Percentiles rank a stretch among this genome's conserved stretches.
phyloP scores from a whole-genome alignment of 2,888 invertebrate species.

The Oligia strigilis region DNA sequence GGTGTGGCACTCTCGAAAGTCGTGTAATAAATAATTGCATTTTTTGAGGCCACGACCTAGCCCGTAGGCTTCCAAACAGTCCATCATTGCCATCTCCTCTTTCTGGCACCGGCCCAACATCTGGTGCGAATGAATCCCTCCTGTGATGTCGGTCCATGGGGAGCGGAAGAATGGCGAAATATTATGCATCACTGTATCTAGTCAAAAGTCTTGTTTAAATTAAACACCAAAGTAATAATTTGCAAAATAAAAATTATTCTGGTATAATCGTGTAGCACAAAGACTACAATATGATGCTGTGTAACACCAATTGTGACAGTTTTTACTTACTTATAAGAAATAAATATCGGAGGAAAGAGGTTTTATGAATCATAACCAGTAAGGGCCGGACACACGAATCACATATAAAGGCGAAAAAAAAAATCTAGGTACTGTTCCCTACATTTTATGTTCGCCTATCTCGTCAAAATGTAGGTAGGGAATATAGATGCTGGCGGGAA shows the following conservation, averaged over 20 bases:
- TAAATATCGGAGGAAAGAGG: not conserved
- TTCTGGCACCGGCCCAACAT: conserved; percentile 91
- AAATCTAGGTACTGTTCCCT: too few relatives aligned
- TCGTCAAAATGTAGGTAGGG: too few relatives aligned
- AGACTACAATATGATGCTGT: too few relatives aligned
- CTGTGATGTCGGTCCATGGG: conserved; percentile 93
- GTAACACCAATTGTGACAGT: not conserved
- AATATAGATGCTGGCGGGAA: too few relatives aligned
- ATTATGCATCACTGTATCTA: conserved; percentile 61
- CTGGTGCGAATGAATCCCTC: conserved; percentile 91
- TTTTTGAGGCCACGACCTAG: conserved; percentile 89
- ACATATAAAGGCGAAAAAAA: not conserved
- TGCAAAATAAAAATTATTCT: not conserved
- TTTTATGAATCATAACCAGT: not conserved
- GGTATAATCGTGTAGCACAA: too few relatives aligned
- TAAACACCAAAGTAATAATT: not conserved
- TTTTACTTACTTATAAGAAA: not conserved
- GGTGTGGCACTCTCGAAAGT: conserved; percentile 92
- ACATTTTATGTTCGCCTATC: too few relatives aligned
- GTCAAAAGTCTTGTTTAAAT: not conserved
- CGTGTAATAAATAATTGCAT: conserved; percentile 91
- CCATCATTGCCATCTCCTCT: conserved; percentile 92
- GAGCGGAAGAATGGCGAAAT: conserved; percentile 91
- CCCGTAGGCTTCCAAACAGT: conserved; percentile 95
- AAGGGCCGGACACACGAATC: not conserved